Evolutionary conservation across 2,113 vertebrate species (phyloP), one percentile per base, ranked within the genome.

Genomic region (Scartelaos histophorus): DNA sequence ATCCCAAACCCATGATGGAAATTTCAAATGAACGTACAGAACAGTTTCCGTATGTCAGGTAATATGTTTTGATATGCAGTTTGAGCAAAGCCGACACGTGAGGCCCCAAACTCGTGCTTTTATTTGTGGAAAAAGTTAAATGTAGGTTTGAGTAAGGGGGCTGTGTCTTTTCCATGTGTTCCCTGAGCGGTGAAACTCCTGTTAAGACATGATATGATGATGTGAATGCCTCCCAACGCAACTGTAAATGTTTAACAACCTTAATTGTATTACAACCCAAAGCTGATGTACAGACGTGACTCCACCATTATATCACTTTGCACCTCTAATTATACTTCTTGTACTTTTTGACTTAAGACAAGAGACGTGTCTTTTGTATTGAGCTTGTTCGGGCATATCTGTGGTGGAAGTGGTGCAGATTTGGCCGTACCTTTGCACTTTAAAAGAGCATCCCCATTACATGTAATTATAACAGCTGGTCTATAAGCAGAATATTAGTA

Each of bases 71-170:
- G 21, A 58, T 49, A 21, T 64, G 61, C 12, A 3, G 6, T 69
- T 66, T 78, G 82, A 86, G 24, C 79, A 43, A 47, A 62, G 61
- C 7, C n/a, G 51, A 69, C 47, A 13, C 21, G 65, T 5, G n/a
- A 69, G 60, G 72, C 72, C 64, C 51, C 64, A 68, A 62, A 34
- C 78, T 74, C 74, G 74, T 75, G 73, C 71, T 85, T 87, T 86
- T 53, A 87, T 86, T 85, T 34, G 22, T 80, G 86, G 86, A 84
- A 83, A 70, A 67, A 56, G 70, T 75, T 82, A 74, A 84, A 84
- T 81, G 74, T 76, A 56, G 71, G 65, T 69, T 69, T 43, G 38
- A 73, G 62, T 72, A 67, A 70, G 66, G 67, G 58, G 73, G 69
- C 73, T 73, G 64, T 35, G 47, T 66, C 35, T 84, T 81, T 79